Conservation (phyloP, 2,797 vertebrate species). For the Paedocypris micromegethes region DNA sequence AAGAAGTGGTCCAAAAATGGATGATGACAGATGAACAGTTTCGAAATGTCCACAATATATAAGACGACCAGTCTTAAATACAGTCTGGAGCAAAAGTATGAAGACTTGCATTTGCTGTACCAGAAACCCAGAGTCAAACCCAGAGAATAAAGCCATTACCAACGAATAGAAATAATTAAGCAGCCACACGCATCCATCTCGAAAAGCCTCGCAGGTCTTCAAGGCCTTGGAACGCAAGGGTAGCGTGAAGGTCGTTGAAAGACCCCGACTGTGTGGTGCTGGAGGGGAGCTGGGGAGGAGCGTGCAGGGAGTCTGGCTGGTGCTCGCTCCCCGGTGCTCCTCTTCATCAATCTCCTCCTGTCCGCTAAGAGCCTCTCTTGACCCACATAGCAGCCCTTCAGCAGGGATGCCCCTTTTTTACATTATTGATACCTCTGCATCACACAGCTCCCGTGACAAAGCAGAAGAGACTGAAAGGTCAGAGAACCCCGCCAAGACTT, state of each 20-base stretch:
- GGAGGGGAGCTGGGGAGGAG: constrained; percentile 56
- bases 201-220: constrained; percentile 56
- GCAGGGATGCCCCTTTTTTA: constrained; percentile 64
- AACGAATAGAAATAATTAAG: constrained; percentile 31
- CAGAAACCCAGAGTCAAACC: constrained; percentile 2
- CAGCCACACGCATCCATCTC: constrained; percentile 49
- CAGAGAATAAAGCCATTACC: not conserved
- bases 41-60: no score
- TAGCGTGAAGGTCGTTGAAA: constrained; percentile 78
- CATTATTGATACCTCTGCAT: constrained; percentile 74
- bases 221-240: constrained; percentile 61
- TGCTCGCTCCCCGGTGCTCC: constrained; percentile 63
- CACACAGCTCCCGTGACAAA: constrained; percentile 61
- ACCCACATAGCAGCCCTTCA: constrained; percentile 70
- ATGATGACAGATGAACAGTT: no score
- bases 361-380: constrained; percentile 69
- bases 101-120: not conserved
- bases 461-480: constrained; percentile 65
- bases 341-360: constrained; percentile 70
- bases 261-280: constrained; percentile 62
- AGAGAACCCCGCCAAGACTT: constrained; percentile 59
- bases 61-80: no score
- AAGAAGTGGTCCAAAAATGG: no score
- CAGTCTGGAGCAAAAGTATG: no score
- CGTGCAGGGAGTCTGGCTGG: constrained; percentile 54